Evolutionary conservation across 2,888 invertebrate genomes (phyloP).

Genomic region (Achlya flavicornis): DNA sequence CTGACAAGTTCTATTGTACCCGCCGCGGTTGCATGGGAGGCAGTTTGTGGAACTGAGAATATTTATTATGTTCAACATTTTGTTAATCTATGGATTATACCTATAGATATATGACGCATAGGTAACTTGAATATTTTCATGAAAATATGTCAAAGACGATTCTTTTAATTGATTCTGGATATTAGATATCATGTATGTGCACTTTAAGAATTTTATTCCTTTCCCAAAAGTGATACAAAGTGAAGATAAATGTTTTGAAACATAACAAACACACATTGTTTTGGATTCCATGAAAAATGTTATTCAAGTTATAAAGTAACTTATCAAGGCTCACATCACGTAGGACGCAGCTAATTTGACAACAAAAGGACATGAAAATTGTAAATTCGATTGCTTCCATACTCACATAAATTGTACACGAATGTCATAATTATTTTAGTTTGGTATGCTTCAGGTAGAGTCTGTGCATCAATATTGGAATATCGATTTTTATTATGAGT

Average conservation of each 20-base stretch:
- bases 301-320: neutral
- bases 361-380: conserved; percentile 1
- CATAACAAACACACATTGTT: neutral
- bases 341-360: neutral
- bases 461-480: no score
- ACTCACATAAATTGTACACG: neutral
- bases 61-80: conserved; percentile 51
- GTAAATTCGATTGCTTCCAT: neutral
- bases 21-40: conserved; percentile 46
- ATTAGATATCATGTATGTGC: neutral
- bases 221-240: neutral
- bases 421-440: neutral
- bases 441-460: neutral
- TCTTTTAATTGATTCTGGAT: neutral
- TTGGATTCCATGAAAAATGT: neutral
- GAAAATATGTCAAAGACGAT: no score
- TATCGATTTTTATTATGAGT: no score
- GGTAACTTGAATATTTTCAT: no score
- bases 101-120: conserved; percentile 15
- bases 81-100: conserved; percentile 19
- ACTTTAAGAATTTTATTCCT: neutral
- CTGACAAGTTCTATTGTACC: conserved; percentile 79
- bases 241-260: neutral
- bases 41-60: conserved; percentile 39
- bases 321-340: neutral